Base-by-base conservation (phyloP, 2,797 vertebrate species). In the Mus minutoides region DNA sequence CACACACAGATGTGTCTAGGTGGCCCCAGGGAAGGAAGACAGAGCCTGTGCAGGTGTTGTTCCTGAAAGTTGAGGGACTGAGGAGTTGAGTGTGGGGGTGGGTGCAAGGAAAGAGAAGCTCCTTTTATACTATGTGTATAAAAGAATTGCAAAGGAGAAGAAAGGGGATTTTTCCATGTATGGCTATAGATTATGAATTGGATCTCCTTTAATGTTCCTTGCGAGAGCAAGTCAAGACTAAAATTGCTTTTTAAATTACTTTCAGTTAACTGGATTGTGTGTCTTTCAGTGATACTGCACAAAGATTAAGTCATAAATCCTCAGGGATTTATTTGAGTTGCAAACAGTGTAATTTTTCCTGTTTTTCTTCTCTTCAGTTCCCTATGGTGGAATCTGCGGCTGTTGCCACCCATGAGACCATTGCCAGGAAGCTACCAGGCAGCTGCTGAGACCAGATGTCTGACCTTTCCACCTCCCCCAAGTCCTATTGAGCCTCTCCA, bases 171-270 rank as follows among this genome's bases (percentile, higher is more conserved):
- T 91, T 67, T 94, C 89, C 84, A 91, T n/a, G 37, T 92, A 62
- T 91, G 75, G 67, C 91, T 90, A 56, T 78, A 94, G 88, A 94
- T 97, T 97, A 97, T 94, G 91, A 97, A 96, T 85, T 77, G 84
- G 71, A 89, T 91, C 83, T 79, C 91, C 91, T 95, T 96, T 95
- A 96, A 90, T 95, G 89, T 97, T 97, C 86, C 76, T 97, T 97
- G 83, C 87, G 94, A 96, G 95, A 97, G 77, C 91, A 94, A 96
- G 96, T 91, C 94, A 96, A 96, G 96, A 97, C 96, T 97, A 96
- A 97, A 97, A 97, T 98, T 96, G 96, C 97, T 97, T 97, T 97
- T 96, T 93, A 97, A 97, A 98, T 97, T 97, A 97, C 97, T 97
- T 95, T 96, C 89, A 79, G 97, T 97, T 97, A 97, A 97, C 97